Percentiles rank a stretch among this genome's conserved stretches.
These are phyloP conservation scores for Pachycephus smyrnensis DNA, from an alignment of 2,888 invertebrate species.

Conservation along the genomic window DNA sequence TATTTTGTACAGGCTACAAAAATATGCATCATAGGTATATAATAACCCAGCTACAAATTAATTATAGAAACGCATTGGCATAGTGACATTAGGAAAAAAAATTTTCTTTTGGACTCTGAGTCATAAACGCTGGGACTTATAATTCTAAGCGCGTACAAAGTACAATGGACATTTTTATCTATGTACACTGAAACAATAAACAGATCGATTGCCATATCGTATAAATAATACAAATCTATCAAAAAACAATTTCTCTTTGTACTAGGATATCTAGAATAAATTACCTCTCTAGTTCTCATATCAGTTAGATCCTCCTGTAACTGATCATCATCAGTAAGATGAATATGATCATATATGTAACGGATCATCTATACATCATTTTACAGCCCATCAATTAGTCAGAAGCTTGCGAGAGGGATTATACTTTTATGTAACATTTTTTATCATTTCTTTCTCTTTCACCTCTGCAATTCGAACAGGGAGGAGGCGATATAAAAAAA, in stretches of 20 bases:
- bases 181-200: conserved; percentile 40
- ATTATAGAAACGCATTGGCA: not conserved
- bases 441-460: not conserved
- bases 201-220: conserved; percentile 39
- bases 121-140: not conserved
- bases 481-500: not conserved
- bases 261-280: conserved; percentile 49
- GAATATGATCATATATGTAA: no score
- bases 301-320: not conserved
- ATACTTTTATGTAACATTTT: not conserved
- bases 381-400: not conserved
- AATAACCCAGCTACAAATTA: not conserved
- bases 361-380: not conserved
- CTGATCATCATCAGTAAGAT: not conserved
- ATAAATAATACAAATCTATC: conserved; percentile 52
- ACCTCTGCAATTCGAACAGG: not conserved
- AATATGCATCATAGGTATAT: not conserved
- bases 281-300: conserved; percentile 35
- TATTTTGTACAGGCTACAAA: conserved; percentile 20
- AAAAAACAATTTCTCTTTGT: conserved; percentile 51
- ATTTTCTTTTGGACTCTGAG: not conserved
- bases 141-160: conserved; percentile 23
- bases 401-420: not conserved
- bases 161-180: conserved; percentile 17
- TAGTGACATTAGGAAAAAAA: not conserved